These are phyloP conservation scores for Halocynthia aurantium DNA, from an alignment of 23 tunicate species.

Conservation along the genomic window DNA sequence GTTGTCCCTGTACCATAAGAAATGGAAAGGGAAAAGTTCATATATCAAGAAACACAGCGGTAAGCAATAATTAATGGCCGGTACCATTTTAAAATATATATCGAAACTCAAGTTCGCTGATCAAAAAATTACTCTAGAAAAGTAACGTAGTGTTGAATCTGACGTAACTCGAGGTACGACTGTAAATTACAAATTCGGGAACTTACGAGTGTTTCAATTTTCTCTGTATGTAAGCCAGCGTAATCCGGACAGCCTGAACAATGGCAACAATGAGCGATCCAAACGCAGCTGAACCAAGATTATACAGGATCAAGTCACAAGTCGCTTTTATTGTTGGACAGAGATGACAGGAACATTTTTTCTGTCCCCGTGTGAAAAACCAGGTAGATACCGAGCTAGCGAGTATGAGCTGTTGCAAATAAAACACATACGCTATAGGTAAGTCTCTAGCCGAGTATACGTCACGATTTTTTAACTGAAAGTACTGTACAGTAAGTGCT, in stretches of 20 bases:
- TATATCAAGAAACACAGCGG: no score
- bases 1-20: conserved; percentile 21
- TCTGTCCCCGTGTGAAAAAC: conserved; percentile 40
- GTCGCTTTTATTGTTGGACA: conserved; percentile 40
- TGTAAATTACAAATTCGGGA: no score
- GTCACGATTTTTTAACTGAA: no score
- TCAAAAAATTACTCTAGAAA: no score
- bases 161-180: no score
- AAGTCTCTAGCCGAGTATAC: no score
- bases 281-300: conserved; percentile 66
- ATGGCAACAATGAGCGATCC: conserved; percentile 75
- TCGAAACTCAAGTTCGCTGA: no score
- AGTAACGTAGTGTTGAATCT: no score
- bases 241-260: conserved; percentile 38
- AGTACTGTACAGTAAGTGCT: no score
- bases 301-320: conserved; percentile 33
- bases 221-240: conserved; percentile 43
- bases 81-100: no score
- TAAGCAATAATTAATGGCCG: no score
- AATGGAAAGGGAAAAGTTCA: no score
- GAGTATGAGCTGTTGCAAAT: conserved; percentile 2
- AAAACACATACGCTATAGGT: not conserved
- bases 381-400: conserved; percentile 63
- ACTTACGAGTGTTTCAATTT: conserved; percentile 37
- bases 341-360: conserved; percentile 19